Conservation (phyloP, 2,113 vertebrate species). For the Saimiri boliviensis region DNA sequence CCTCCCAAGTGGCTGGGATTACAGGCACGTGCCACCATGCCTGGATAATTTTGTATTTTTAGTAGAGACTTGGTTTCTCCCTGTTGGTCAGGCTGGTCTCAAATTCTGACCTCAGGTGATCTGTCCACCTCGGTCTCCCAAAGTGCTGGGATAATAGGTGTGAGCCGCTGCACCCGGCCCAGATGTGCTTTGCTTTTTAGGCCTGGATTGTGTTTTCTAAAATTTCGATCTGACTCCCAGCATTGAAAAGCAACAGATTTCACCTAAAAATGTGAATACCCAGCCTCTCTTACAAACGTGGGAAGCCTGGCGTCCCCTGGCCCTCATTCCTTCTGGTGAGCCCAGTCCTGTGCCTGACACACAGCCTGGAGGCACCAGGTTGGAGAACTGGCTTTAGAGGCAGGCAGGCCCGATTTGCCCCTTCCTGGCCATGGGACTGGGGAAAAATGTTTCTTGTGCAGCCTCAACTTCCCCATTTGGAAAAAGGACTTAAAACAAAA, state of each 20-base stretch:
- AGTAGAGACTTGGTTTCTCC: too few species aligned
- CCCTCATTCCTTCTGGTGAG: rapidly evolving
- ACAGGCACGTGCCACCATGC: too few species aligned
- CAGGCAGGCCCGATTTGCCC: neutral
- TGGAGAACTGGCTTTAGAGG: neutral
- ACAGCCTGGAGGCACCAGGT: neutral
- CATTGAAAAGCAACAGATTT: neutral
- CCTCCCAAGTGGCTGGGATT: too few species aligned
- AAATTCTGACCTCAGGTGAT: too few species aligned
- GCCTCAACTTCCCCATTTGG: neutral
- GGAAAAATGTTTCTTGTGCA: neutral
- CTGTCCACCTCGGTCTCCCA: too few species aligned
- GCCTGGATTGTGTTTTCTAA: neutral
- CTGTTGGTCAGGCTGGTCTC: too few species aligned
- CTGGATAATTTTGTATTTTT: too few species aligned
- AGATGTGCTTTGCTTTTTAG: neutral
- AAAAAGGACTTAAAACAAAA: neutral
- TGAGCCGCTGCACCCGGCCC: too few species aligned
- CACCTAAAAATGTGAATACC: rapidly evolving
- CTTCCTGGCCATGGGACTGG: neutral
- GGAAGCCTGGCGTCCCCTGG: neutral
- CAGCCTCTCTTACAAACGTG: rapidly evolving
- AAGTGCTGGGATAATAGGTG: too few species aligned
- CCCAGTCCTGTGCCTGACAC: rapidly evolving
- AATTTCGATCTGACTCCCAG: neutral